phyloP scores from a whole-genome alignment of 2,888 invertebrate species.

The Cataglyphis altisquamis region DNA sequence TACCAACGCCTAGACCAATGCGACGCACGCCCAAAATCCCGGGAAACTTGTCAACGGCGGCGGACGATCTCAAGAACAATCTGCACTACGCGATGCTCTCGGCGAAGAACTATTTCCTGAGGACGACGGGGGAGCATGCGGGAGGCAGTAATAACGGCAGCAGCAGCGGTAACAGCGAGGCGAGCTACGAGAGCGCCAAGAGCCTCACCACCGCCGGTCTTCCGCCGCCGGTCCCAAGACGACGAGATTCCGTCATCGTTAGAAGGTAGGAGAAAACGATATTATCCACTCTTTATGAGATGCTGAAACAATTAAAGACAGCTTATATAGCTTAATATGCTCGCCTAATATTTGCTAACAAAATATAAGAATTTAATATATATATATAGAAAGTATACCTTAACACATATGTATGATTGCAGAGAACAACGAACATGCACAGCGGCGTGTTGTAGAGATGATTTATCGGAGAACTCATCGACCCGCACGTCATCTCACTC shows the following conservation, averaged over 20 bases:
- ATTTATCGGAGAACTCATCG: slow-evolving; percentile 83
- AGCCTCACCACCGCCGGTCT: slow-evolving; percentile 78
- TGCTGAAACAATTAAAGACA: background rate
- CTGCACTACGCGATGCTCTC: slow-evolving; percentile 85
- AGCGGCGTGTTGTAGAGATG: slow-evolving; percentile 85
- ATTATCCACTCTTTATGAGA: background rate
- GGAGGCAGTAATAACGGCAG: slow-evolving; percentile 83
- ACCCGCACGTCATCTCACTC: slow-evolving; percentile 82
- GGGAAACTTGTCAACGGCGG: slow-evolving; percentile 89
- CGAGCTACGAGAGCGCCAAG: slow-evolving; percentile 83
- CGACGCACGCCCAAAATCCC: slow-evolving; percentile 90
- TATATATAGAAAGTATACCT: background rate
- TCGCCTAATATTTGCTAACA: background rate
- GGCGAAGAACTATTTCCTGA: slow-evolving; percentile 82
- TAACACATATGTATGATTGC: slow-evolving; percentile 19
- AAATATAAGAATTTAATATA: background rate
- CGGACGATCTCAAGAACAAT: slow-evolving; percentile 89
- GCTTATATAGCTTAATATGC: background rate
- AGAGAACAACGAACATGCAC: slow-evolving; percentile 84
- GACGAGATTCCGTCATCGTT: slow-evolving; percentile 81
- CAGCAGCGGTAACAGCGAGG: slow-evolving; percentile 83
- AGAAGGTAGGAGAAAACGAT: slow-evolving; percentile 74
- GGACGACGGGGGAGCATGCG: slow-evolving; percentile 72
- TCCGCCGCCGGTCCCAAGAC: slow-evolving; percentile 84
- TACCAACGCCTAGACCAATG: slow-evolving; percentile 88